Evolutionary conservation across 2,797 vertebrate genomes (phyloP).

Genomic region (Centropyge bicolor): DNA sequence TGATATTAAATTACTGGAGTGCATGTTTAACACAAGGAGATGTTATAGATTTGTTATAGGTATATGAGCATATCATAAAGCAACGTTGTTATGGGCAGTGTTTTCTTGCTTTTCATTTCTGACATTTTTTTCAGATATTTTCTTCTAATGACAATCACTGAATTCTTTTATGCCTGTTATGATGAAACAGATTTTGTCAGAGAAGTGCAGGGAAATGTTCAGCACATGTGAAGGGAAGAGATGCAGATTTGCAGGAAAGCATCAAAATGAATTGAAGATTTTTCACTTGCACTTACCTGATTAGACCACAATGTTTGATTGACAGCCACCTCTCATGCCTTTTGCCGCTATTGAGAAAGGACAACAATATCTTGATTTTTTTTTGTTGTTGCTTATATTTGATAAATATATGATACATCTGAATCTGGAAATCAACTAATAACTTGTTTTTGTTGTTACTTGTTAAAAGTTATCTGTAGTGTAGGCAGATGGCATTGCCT

Average conservation of each 20-base stretch:
- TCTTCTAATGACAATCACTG: background rate
- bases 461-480: no score
- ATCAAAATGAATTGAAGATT: background rate
- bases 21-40: background rate
- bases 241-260: background rate
- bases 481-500: no score
- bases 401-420: no score
- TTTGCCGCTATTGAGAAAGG: background rate
- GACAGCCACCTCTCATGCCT: slow-evolving; percentile 9
- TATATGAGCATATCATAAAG: background rate
- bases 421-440: no score
- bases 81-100: background rate
- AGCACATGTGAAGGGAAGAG: background rate
- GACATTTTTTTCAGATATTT: no score
- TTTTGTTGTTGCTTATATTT: no score
- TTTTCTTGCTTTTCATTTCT: background rate
- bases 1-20: background rate
- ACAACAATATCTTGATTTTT: background rate
- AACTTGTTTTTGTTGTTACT: no score
- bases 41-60: background rate
- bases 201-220: background rate
- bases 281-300: background rate
- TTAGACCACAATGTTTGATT: background rate
- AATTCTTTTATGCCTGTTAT: background rate
- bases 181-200: background rate